A percentile compares a stretch with the other conserved stretches of the same genome.
Conservation (phyloP, 2,797 vertebrate species). For the Borostomias antarcticus region DNA sequence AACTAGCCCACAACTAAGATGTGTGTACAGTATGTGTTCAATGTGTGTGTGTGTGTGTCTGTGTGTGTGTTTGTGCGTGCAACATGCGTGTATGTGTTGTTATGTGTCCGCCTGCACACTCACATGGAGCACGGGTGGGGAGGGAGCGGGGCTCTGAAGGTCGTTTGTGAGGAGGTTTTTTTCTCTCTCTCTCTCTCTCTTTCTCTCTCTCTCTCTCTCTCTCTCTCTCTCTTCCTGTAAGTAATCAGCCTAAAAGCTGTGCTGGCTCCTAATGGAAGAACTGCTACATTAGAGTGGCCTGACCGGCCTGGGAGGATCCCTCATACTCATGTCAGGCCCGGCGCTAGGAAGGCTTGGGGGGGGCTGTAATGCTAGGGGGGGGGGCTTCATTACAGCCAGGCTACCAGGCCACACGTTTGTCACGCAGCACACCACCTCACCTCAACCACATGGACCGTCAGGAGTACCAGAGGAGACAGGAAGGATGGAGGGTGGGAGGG, state of each 20-base stretch:
- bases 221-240: constrained; percentile 77
- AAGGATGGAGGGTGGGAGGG: constrained; percentile 26
- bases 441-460: constrained; percentile 52
- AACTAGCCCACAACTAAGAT: constrained; percentile 57
- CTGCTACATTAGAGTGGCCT: constrained; percentile 82
- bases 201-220: constrained; percentile 58
- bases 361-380: constrained; percentile 81
- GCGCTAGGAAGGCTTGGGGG: constrained; percentile 86
- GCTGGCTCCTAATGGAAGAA: constrained; percentile 83
- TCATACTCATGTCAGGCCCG: constrained; percentile 82
- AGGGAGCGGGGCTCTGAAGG: constrained; percentile 66
- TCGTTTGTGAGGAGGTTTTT: no score
- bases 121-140: constrained; percentile 50
- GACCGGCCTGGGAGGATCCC: constrained; percentile 73
- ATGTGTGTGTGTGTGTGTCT: constrained; percentile 22
- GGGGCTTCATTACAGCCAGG: constrained; percentile 69
- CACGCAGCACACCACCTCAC: constrained; percentile 51
- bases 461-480: constrained; percentile 9
- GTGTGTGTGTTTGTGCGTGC: constrained; percentile 27
- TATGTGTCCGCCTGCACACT: constrained; percentile 2
- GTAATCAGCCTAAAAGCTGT: constrained; percentile 88
- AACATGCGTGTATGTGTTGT: constrained; percentile 4
- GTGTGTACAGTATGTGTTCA: constrained; percentile 1
- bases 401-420: constrained; percentile 56
- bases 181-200: constrained; percentile 50